These are phyloP conservation scores for Clarias fuscus DNA, from an alignment of 2,797 vertebrate species.

Conservation along the genomic window DNA sequence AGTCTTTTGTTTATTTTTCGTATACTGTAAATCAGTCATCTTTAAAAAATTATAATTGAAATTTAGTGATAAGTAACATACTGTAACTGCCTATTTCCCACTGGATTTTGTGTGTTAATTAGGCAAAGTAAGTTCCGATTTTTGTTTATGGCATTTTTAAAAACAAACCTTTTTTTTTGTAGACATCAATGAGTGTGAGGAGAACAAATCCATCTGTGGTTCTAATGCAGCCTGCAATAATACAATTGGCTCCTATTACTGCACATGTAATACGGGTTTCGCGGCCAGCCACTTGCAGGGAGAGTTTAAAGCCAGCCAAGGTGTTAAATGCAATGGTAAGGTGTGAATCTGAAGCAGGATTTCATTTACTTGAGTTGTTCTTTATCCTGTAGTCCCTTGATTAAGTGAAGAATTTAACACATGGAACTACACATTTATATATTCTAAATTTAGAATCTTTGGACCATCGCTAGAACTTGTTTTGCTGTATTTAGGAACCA, in stretches of 20 bases:
- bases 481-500: too few species aligned
- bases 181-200: not conserved
- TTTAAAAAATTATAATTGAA: too few species aligned
- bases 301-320: rapidly evolving
- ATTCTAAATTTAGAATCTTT: too few species aligned
- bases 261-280: slow-evolving; percentile 62
- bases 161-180: not conserved
- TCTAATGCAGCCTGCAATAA: not conserved
- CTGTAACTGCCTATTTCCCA: too few species aligned
- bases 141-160: not conserved
- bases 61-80: too few species aligned
- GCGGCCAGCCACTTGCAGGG: not conserved
- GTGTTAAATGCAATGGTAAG: slow-evolving; percentile 25
- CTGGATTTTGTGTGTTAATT: too few species aligned
- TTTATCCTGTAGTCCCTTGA: not conserved
- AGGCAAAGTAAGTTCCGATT: too few species aligned
- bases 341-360: not conserved
- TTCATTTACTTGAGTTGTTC: not conserved
- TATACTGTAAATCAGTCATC: too few species aligned
- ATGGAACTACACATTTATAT: too few species aligned
- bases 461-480: too few species aligned
- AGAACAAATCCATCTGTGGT: not conserved
- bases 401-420: not conserved
- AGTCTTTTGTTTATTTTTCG: too few species aligned
- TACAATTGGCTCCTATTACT: slow-evolving; percentile 33